Evolutionary conservation across 2,113 vertebrate species (phyloP).

Genomic region (Tapirus terrestris): DNA sequence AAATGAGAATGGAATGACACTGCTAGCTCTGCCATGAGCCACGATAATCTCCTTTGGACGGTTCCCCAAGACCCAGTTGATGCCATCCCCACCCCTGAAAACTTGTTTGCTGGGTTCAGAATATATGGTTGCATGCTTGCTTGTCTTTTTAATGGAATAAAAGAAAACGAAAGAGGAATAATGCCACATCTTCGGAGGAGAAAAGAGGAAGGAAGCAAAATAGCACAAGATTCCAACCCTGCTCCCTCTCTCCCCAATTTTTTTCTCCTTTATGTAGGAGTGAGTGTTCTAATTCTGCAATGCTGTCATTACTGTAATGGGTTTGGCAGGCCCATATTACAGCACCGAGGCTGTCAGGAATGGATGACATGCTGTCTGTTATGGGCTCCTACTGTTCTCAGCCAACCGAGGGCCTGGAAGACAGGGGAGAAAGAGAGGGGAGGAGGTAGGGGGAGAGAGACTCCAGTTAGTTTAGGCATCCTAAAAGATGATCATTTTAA

Average conservation of each 20-base stretch:
- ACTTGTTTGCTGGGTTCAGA: background rate
- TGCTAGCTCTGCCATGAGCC: background rate
- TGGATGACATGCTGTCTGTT: slow-evolving; percentile 69
- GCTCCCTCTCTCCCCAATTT: background rate
- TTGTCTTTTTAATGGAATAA: background rate
- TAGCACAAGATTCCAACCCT: slow-evolving; percentile 7
- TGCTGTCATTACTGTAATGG: slow-evolving; percentile 71
- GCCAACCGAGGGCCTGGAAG: slow-evolving; percentile 63
- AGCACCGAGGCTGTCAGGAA: slow-evolving; percentile 76
- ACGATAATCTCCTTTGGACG: background rate
- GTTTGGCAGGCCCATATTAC: slow-evolving; percentile 78
- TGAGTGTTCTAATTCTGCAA: slow-evolving; percentile 71
- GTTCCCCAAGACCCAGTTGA: background rate
- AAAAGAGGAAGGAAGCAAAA: slow-evolving; percentile 20
- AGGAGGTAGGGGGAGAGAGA: background rate
- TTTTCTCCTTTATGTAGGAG: slow-evolving; percentile 52
- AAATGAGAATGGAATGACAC: background rate
- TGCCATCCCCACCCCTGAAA: background rate
- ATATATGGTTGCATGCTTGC: background rate
- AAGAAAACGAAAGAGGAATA: background rate
- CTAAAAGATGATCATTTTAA: slow-evolving; percentile 46
- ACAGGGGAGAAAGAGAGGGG: background rate
- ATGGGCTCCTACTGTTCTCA: slow-evolving; percentile 67
- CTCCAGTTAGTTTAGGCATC: background rate
- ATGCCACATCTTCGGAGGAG: background rate